phyloP scores from a whole-genome alignment of 2,797 vertebrate genomes.

The Oreochromis grahami region DNA sequence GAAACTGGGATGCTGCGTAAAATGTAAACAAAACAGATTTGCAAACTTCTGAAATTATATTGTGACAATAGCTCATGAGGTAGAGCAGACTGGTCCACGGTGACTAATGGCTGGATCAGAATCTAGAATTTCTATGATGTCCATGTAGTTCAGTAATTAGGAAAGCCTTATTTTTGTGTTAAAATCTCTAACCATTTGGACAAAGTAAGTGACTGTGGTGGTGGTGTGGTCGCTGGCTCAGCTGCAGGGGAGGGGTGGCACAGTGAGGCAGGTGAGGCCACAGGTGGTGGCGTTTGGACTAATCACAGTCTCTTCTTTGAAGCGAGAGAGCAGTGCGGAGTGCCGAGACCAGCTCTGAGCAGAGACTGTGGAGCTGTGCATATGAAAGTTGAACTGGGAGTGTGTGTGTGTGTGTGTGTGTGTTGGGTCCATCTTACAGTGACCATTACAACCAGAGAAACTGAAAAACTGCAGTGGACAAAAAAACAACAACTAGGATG shows the following conservation, averaged over 20 bases:
- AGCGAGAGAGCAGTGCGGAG: not conserved
- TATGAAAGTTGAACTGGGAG: not conserved
- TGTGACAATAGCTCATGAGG: not conserved
- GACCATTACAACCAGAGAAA: not conserved
- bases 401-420: no score
- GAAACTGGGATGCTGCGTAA: no score
- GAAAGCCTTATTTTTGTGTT: not conserved
- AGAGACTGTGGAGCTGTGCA: not conserved
- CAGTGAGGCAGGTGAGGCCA: not conserved
- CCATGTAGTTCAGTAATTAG: not conserved
- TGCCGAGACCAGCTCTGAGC: no score
- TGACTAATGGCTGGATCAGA: not conserved
- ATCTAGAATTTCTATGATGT: not conserved
- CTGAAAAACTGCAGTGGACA: not conserved
- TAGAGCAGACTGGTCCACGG: accelerated
- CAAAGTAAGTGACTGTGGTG: not conserved
- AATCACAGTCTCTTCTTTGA: not conserved
- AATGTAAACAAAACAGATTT: no score
- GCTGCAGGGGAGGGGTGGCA: not conserved
- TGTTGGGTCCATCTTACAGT: no score
- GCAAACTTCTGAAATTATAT: not conserved
- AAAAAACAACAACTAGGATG: accelerated
- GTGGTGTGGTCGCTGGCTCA: accelerated
- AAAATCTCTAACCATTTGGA: not conserved
- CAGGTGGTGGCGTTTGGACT: not conserved